Evolutionary conservation across 2,797 vertebrate genomes (phyloP).

Genomic region (Falco biarmicus): DNA sequence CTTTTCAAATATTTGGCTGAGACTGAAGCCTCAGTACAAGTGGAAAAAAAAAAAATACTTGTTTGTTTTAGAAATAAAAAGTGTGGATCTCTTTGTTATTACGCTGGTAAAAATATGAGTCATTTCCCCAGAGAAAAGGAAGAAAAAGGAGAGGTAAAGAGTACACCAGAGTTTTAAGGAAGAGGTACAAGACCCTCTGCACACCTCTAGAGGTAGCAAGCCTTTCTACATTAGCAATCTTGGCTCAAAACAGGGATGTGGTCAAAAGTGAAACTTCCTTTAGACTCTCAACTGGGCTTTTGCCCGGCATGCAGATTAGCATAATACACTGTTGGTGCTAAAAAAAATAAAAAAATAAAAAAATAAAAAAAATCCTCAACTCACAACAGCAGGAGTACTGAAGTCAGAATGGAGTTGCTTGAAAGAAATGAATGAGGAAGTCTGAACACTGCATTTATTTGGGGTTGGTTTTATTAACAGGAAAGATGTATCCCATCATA

Average conservation of each 20-base stretch:
- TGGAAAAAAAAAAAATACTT: neutral
- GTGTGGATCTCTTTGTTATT: neutral
- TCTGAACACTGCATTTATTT: neutral
- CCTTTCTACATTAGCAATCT: neutral
- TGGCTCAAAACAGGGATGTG: neutral
- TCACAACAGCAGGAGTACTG: neutral
- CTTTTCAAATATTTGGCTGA: conserved; percentile 56
- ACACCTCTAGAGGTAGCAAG: neutral
- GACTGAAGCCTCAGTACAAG: conserved; percentile 20
- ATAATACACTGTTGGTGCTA: neutral
- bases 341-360: neutral
- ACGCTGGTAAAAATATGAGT: neutral
- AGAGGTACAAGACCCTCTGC: neutral
- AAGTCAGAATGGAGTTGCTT: conserved; percentile 2
- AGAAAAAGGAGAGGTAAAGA: neutral
- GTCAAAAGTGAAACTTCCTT: conserved; percentile 35
- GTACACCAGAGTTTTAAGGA: neutral
- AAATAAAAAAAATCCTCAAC: neutral
- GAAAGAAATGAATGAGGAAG: conserved; percentile 1
- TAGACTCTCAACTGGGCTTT: neutral
- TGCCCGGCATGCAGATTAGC: conserved; percentile 27
- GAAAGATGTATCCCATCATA: neutral
- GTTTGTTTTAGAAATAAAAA: conserved; percentile 11
- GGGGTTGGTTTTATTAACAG: neutral
- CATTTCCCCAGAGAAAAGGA: neutral